Evolutionary conservation across 2,888 invertebrate genomes (phyloP).

Genomic region (Hydrotaea cyrtoneurina): DNA sequence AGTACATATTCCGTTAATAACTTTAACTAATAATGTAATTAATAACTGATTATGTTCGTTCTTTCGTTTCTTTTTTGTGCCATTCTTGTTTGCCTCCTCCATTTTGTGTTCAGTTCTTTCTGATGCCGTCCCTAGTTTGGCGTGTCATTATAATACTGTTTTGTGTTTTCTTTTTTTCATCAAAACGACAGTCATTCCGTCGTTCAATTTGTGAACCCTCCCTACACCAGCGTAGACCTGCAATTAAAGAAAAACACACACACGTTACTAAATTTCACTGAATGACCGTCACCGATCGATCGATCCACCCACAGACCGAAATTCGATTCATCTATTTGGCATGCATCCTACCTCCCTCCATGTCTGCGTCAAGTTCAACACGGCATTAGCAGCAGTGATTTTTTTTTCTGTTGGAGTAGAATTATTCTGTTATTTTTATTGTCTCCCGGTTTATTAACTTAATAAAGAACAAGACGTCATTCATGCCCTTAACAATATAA

Average conservation of each 20-base stretch:
- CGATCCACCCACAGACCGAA: neutral
- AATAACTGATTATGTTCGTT: neutral
- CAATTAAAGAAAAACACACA: too few relatives aligned
- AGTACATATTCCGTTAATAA: neutral
- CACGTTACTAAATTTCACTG: neutral
- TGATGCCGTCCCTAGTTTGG: neutral
- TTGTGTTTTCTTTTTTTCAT: neutral
- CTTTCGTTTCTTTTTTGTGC: neutral
- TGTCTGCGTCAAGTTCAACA: conserved; percentile 44
- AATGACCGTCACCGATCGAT: neutral
- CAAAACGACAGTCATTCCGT: conserved; percentile 1
- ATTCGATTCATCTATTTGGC: neutral
- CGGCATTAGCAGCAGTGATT: conserved; percentile 65
- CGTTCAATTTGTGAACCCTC: neutral
- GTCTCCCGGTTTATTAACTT: conserved; percentile 27
- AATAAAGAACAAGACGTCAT: neutral
- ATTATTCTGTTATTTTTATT: conserved; percentile 50
- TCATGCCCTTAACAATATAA: conserved; percentile 42
- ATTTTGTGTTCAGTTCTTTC: neutral
- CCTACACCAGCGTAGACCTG: neutral
- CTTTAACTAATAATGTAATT: neutral
- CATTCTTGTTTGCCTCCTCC: neutral
- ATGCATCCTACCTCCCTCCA: conserved; percentile 37
- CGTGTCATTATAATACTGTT: neutral
- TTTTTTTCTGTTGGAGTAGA: conserved; percentile 66